Conservation (phyloP, 2,113 vertebrate genomes). For the Ochotona curzoniae region DNA sequence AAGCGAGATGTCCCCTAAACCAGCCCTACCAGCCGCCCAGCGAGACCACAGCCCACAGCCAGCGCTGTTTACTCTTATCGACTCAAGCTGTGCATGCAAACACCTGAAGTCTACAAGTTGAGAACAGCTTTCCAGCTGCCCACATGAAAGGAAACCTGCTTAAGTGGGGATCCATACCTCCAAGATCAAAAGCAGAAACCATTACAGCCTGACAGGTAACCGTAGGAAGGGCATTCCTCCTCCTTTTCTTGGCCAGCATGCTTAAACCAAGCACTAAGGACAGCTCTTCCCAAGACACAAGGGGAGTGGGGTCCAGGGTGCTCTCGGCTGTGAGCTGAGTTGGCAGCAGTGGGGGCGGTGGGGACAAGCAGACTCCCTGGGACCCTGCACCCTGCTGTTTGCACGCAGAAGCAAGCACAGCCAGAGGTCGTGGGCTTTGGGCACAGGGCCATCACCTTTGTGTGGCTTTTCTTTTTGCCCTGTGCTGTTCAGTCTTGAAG, state of each 20-base stretch:
- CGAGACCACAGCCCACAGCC: not conserved
- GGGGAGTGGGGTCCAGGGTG: constrained; percentile 61
- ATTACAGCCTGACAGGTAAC: constrained; percentile 76
- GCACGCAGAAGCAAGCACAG: constrained; percentile 65
- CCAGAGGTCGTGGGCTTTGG: constrained; percentile 14
- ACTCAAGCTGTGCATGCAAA: constrained; percentile 46
- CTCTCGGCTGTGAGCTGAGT: constrained; percentile 81
- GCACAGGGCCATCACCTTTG: constrained; percentile 74
- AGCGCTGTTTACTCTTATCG: constrained; percentile 32
- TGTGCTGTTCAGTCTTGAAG: constrained; percentile 70
- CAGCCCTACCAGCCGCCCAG: not conserved
- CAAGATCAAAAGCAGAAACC: constrained; percentile 81
- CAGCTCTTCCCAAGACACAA: constrained; percentile 77
- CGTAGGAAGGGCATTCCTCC: constrained; percentile 73
- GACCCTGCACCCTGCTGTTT: constrained; percentile 81
- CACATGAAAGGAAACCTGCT: constrained; percentile 81
- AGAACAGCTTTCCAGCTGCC: constrained; percentile 66
- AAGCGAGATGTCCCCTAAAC: not conserved
- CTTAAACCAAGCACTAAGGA: constrained; percentile 77
- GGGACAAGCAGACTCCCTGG: constrained; percentile 63
- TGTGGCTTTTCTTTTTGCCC: constrained; percentile 66
- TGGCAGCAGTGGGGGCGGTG: no score
- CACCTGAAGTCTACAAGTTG: constrained; percentile 50
- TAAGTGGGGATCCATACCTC: constrained; percentile 76
- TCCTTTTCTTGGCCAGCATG: constrained; percentile 77